Evolutionary conservation across 2,113 vertebrate genomes (phyloP), one percentile per base, ranked within the genome.

Genomic region (Acanthochromis polyacanthus): DNA sequence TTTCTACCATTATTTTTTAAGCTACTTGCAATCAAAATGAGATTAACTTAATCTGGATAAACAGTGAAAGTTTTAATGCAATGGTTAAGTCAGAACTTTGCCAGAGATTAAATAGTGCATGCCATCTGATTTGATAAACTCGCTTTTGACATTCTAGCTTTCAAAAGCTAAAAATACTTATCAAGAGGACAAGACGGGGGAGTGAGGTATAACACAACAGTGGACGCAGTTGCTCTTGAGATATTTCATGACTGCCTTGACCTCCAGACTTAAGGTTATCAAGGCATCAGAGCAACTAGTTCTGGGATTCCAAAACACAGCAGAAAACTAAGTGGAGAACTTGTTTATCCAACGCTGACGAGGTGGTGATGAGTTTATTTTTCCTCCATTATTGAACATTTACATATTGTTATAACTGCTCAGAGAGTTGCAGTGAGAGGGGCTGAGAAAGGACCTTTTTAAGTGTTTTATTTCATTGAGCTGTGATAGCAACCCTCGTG

Each of bases 261-360:
- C 80, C 89, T 78, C 63, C 43, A 48, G 59, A 80, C 70, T 78
- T 25, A 71, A 82, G 82, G 86, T 90, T 91, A 92, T 90, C 86
- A 64, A 78, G 78, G 59, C 80, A 88, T 91, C 88, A 61, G 83
- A 78, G 67, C 79, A 79, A 80, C 64, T 61, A 73, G 90, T 92
- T 75, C 83, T 81, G 60, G 66, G 48, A 81, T 75, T 88, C 58
- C 7, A 64, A 78, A 65, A 87, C 60, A 60, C 12, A 12, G 71
- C 80, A 85, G 75, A 80, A 87, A 86, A 77, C 71, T 64, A 55
- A 65, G 78, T 65, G 38, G 25, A 65, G 78, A 76, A 56, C 46
- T 25, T 80, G 57, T 87, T 90, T 76, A 80, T 81, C 55, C 80
- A 80, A 83, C 58, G 60, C 50, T 86, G 66, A 76, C 65, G 67